These are phyloP conservation scores for Hippocampus guttulatus DNA, from an alignment of 2,113 vertebrate genomes.

Conservation along the genomic window DNA sequence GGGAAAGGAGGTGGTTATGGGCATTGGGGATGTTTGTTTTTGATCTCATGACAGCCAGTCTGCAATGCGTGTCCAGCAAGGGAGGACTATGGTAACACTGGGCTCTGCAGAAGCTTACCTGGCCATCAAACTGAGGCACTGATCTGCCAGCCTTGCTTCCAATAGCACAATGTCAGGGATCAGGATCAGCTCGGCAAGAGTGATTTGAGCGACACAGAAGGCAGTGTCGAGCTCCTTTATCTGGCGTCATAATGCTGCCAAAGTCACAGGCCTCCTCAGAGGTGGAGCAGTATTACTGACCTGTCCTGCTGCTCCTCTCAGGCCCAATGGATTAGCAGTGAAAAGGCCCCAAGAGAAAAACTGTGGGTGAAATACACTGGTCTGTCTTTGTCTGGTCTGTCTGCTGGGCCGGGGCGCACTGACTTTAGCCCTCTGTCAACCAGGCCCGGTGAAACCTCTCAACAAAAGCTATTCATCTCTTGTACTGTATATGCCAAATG, in stretches of 20 bases:
- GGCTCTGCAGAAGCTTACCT: conserved; percentile 60
- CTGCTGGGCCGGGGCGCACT: conserved; percentile 55
- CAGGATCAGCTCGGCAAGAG: conserved; percentile 54
- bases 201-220: conserved; percentile 61
- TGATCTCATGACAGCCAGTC: conserved; percentile 39
- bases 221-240: conserved; percentile 64
- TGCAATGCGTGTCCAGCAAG: conserved; percentile 22
- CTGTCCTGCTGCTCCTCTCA: conserved; percentile 67
- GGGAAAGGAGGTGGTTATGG: conserved; percentile 3
- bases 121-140: conserved; percentile 48
- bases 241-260: conserved; percentile 60
- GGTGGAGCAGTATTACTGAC: conserved; percentile 65
- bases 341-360: conserved; percentile 68
- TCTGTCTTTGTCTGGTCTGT: conserved; percentile 66
- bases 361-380: conserved; percentile 61
- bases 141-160: conserved; percentile 46
- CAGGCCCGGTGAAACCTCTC: conserved; percentile 59
- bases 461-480: conserved; percentile 71
- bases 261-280: conserved; percentile 56
- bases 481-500: conserved; percentile 68
- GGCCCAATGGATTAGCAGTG: conserved; percentile 65
- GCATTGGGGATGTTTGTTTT: conserved; percentile 27
- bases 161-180: conserved; percentile 54
- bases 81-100: conserved; percentile 35
- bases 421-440: conserved; percentile 68